phyloP scores from a whole-genome alignment of 2,888 invertebrate genomes.

The Drepana falcataria region DNA sequence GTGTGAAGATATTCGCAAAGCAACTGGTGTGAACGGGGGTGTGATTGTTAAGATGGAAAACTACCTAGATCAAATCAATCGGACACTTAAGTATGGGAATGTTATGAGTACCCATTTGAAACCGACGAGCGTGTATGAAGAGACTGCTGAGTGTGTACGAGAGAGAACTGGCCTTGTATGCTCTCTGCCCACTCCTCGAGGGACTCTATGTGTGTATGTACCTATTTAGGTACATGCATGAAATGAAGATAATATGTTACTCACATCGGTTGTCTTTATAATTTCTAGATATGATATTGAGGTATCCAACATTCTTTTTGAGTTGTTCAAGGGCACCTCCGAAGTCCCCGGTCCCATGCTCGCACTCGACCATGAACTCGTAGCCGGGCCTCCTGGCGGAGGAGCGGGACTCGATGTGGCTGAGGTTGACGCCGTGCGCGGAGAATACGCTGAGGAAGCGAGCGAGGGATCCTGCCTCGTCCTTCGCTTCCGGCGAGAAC shows the following conservation, averaged over 20 bases:
- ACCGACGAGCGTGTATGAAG: too few species aligned
- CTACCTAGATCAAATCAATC: too few species aligned
- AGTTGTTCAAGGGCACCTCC: constrained; percentile 87
- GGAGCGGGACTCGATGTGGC: constrained; percentile 95
- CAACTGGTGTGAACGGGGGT: too few species aligned
- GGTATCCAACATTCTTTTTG: constrained; percentile 84
- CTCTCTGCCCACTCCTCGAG: too few species aligned
- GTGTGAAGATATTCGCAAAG: too few species aligned
- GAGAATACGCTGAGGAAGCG: constrained; percentile 93
- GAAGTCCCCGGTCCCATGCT: constrained; percentile 85
- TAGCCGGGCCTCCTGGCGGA: constrained; percentile 89
- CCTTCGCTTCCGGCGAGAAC: constrained; percentile 89
- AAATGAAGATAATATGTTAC: constrained; percentile 13
- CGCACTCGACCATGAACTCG: constrained; percentile 97
- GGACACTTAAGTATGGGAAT: too few species aligned
- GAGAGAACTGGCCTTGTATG: too few species aligned
- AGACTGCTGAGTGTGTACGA: too few species aligned
- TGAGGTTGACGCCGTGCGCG: constrained; percentile 87
- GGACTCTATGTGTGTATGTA: too few species aligned
- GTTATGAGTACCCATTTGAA: too few species aligned
- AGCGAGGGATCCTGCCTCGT: constrained; percentile 92
- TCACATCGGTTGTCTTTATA: constrained; percentile 88
- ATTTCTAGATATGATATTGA: constrained; percentile 93
- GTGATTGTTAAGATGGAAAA: too few species aligned
- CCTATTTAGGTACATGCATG: too few species aligned